Evolutionary conservation across 1,140 invertebrate species (phyloP).

Genomic region (Archivesica marissinica): DNA sequence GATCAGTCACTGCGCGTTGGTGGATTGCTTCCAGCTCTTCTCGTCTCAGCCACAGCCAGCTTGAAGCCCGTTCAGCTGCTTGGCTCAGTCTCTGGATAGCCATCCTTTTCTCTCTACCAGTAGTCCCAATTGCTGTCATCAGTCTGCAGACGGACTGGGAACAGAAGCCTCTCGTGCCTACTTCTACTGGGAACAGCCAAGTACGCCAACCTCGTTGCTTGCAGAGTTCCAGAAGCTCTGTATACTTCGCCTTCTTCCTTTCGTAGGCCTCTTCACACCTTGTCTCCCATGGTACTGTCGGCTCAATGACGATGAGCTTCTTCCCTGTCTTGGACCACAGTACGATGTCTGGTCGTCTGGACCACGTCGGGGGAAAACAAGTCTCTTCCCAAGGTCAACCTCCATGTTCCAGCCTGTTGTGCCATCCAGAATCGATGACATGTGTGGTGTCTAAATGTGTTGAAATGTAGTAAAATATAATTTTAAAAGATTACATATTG

Average conservation of each 20-base stretch:
- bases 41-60: constrained; percentile 46
- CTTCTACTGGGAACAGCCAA: constrained; percentile 36
- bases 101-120: background rate
- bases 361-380: background rate
- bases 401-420: constrained; percentile 34
- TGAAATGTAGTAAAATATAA: too few species aligned
- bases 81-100: constrained; percentile 40
- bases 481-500: background rate
- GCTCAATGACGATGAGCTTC: constrained; percentile 29
- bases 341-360: constrained; percentile 35
- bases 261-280: constrained; percentile 43
- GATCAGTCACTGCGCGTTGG: constrained; percentile 2
- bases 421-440: constrained; percentile 20
- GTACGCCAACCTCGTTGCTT: constrained; percentile 9
- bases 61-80: constrained; percentile 26
- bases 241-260: constrained; percentile 43
- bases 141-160: constrained; percentile 32
- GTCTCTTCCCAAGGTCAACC: background rate
- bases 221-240: constrained; percentile 26
- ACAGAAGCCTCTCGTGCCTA: constrained; percentile 23
- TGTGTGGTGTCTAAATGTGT: too few species aligned
- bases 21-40: constrained; percentile 48
- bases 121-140: constrained; percentile 26
- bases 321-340: constrained; percentile 26
- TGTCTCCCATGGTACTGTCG: constrained; percentile 37